Evolutionary conservation across 2,888 invertebrate species (phyloP).

Genomic region (Synanthedon andrenaeformis): DNA sequence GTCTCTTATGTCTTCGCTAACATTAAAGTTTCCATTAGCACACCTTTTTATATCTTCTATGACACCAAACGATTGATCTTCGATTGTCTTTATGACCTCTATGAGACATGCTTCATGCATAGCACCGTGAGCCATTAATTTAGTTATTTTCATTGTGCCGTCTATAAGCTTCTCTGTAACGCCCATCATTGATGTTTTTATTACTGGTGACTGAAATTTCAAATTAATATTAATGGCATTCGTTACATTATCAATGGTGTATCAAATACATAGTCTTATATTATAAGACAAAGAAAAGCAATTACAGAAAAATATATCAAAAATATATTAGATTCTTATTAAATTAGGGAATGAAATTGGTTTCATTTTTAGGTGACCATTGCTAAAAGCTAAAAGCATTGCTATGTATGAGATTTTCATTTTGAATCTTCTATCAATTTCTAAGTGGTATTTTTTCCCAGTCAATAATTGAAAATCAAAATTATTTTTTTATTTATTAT

Average conservation of each 20-base stretch:
- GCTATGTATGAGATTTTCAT: too few species aligned
- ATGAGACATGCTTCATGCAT: conserved; percentile 66
- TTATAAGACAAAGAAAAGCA: too few species aligned
- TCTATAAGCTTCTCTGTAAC: conserved; percentile 45
- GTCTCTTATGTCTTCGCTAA: conserved; percentile 16
- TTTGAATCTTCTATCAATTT: too few species aligned
- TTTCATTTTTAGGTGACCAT: too few species aligned
- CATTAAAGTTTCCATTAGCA: conserved; percentile 24
- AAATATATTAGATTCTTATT: too few species aligned
- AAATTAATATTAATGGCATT: background rate
- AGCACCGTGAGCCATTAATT: conserved; percentile 57
- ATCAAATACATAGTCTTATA: background rate
- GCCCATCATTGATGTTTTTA: conserved; percentile 58
- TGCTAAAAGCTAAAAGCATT: too few species aligned
- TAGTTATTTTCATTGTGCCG: conserved; percentile 49
- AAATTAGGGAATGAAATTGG: too few species aligned
- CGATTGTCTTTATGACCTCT: conserved; percentile 49
- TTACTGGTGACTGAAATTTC: conserved; percentile 44
- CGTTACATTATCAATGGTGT: background rate
- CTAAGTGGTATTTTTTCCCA: too few species aligned
- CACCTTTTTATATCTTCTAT: conserved; percentile 32
- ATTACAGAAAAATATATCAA: too few species aligned
- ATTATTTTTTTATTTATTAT: too few species aligned
- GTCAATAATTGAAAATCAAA: too few species aligned
- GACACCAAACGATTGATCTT: conserved; percentile 44